Base-by-base conservation (phyloP, 2,797 vertebrate genomes). In the Neomorphus geoffroyi region DNA sequence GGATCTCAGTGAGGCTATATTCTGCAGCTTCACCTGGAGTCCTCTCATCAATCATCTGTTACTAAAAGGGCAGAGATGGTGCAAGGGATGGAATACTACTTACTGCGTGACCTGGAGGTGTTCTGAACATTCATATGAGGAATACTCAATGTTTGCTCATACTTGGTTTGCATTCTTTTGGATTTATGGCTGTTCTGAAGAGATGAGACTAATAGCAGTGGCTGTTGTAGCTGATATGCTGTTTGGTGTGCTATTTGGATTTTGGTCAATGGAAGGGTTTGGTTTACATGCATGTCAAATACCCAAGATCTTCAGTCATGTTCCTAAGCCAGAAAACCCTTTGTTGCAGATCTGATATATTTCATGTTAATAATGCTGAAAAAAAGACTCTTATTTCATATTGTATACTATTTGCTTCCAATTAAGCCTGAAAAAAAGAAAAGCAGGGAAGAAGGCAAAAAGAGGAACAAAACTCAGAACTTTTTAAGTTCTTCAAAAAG, bases 401-500 rank as follows among this genome's bases (percentile, higher is more conserved):
- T 35, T 58, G 28, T 62, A 21, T 37, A 15, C 37, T 60, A 35
- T 73, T 81, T 41, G 6, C 67, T 94, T 83, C 62, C 33, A 84
- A 54, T 35, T 60, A 86, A 85, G 58, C 37, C 41, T 28, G 13
- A 64, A 71, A 74, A 82, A 35, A 89, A 21, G 69, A 88, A 88
- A 57, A 26, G 35, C 57, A 41, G 30, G 62, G 46, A 86, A 91
- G 65, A 77, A 90, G 58, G 53, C 64, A 79, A 94, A 93, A 88
- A 96, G 79, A 62, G 61, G 64, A 94, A 86, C 66, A 82, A 67
- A 93, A 88, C 35, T 96, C 56, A 35, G 54, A 97, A 97, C 92
- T 96, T 96, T 54, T 35, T 6, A 79, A 96, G 65, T 94, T 96
- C 94, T 96, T 92, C 79, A 61, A 69, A 94, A 94, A 85, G 90